Evolutionary conservation across 2,888 invertebrate genomes (phyloP).

Genomic region (Eupelmus urozonus): DNA sequence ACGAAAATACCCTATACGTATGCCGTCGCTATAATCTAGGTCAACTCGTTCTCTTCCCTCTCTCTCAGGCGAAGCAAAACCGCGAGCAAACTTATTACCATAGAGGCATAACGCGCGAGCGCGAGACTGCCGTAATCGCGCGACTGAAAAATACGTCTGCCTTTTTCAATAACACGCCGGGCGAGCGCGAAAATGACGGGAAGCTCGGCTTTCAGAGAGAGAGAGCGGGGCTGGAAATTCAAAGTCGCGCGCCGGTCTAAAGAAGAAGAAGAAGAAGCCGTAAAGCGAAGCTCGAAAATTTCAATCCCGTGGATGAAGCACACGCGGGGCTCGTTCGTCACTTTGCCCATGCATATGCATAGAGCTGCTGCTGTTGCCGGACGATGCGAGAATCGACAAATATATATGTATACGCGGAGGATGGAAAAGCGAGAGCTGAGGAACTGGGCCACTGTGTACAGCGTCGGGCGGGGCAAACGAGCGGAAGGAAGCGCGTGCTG

Average conservation of each 20-base stretch:
- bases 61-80: neutral
- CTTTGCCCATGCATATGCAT: constrained; percentile 28
- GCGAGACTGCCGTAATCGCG: constrained; percentile 32
- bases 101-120: neutral
- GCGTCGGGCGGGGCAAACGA: constrained; percentile 15
- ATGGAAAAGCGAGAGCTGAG: neutral
- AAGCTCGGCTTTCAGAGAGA: too few relatives aligned
- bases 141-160: constrained; percentile 31
- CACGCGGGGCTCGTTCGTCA: neutral
- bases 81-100: constrained; percentile 33
- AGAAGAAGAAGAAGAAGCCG: constrained; percentile 1
- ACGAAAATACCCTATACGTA: too few relatives aligned
- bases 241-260: neutral
- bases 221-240: neutral
- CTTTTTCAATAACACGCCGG: constrained; percentile 21
- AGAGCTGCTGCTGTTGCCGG: neutral
- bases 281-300: constrained; percentile 23
- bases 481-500: constrained; percentile 17
- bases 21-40: constrained; percentile 11
- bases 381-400: constrained; percentile 19
- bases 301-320: neutral
- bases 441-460: too few relatives aligned
- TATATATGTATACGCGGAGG: constrained; percentile 11
- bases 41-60: constrained; percentile 1
- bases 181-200: too few relatives aligned